Base-by-base conservation (phyloP, 2,888 invertebrate species). In the Mimachlamys varia region DNA sequence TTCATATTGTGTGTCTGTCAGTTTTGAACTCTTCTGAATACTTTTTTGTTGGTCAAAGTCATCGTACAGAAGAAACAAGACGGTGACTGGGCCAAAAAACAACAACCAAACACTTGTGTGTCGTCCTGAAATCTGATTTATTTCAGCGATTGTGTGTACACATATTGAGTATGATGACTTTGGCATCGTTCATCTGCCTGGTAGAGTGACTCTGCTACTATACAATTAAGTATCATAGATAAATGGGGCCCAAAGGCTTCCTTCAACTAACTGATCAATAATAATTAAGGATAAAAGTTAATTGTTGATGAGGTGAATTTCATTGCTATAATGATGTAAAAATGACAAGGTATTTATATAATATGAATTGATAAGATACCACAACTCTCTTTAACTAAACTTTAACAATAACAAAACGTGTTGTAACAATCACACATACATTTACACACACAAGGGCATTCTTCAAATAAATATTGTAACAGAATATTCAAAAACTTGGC, bases 401-500 rank as follows among this genome's bases (percentile, higher is more conserved):
- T 76, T 76, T 76, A 76, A 76, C 76, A 76, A 76, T 76, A 76
- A 76, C 76, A 76, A 33, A 58, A 58, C 19, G 19, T 19, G 58
- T 76, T 76, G 76, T 76, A 76, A 76, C 76, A 76, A 76, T 33
- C 76, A 76, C 76, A 33, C 76, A 33, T 76, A 76, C 76, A 76
- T 33, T 58, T 58, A 76, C 76, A 76, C 33, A 76, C 76, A 76
- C 33, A 62, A 7, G 33, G 76, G 27, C 76, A 76, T 33, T 76
- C 76, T 76, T 76, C 27, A 76, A 76, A 76, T 76, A 76, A 76
- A 76, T 76, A 76, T 76, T 76, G 76, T 76, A 76, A 76, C 76
- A 76, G 76, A 76, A 76, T 76, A 76, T 76, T 76, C 76, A 76
- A 76, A 62, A 76, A 76, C 76, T 76, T 76, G 76, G 76, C 76